phyloP scores from a whole-genome alignment of 2,888 invertebrate genomes.

The Lumbricus terrestris region DNA sequence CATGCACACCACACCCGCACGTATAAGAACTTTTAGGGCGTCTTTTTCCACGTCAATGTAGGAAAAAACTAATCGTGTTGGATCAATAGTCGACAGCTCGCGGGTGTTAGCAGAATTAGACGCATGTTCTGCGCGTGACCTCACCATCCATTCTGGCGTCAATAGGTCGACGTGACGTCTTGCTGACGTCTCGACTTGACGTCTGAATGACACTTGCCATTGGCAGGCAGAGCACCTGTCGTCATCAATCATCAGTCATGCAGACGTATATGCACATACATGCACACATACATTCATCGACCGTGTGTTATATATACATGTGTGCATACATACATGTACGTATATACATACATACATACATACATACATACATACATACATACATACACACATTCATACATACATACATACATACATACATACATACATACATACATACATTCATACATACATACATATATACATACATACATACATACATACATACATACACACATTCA shows the following conservation, averaged over 20 bases:
- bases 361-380: not conserved
- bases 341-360: not conserved
- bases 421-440: not conserved
- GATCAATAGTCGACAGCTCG: not conserved
- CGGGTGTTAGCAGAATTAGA: not conserved
- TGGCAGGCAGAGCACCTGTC: slow-evolving; percentile 3
- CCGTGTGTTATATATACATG: too few relatives aligned
- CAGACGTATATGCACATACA: not conserved
- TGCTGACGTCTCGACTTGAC: not conserved
- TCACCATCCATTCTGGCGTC: not conserved
- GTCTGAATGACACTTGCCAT: not conserved
- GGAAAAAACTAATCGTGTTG: too few relatives aligned
- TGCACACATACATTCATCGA: not conserved
- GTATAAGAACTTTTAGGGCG: not conserved
- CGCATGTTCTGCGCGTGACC: not conserved
- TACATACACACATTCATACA: not conserved
- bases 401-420: not conserved
- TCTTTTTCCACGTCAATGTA: not conserved
- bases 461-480: too few relatives aligned
- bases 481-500: too few relatives aligned
- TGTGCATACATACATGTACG: not conserved
- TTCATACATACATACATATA: not conserved
- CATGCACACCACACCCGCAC: too few relatives aligned
- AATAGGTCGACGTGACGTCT: not conserved
- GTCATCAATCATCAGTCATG: not conserved